These are phyloP conservation scores for Arion vulgaris DNA, from an alignment of 1,140 invertebrate genomes.

Conservation along the genomic window DNA sequence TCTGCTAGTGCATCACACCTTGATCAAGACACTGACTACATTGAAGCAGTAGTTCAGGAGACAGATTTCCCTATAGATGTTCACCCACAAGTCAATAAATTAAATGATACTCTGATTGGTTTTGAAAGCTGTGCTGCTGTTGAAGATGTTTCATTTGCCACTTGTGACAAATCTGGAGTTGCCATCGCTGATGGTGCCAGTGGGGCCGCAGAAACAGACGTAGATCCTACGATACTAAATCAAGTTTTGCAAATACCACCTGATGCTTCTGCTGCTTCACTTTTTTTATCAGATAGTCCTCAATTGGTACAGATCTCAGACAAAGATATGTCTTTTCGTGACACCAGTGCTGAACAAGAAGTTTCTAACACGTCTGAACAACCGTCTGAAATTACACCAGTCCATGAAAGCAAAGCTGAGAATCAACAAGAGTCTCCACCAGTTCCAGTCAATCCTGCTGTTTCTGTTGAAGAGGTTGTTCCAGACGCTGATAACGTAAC, in stretches of 20 bases:
- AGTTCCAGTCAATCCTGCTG: not conserved
- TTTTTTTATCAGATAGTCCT: not conserved
- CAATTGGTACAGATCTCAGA: not conserved
- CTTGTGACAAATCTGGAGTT: not conserved
- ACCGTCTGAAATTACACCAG: not conserved
- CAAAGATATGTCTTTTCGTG: not conserved
- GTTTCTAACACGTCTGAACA: not conserved
- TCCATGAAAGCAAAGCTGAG: not conserved
- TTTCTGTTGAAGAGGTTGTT: not conserved
- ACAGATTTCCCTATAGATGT: not conserved
- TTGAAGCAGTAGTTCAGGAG: not conserved
- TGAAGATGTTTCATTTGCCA: not conserved
- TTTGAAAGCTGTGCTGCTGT: not conserved
- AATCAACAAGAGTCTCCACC: not conserved
- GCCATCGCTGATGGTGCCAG: conserved; percentile 10
- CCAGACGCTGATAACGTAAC: not conserved
- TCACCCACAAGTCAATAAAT: not conserved
- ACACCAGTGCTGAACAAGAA: not conserved
- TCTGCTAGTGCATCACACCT: not conserved
- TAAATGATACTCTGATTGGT: not conserved
- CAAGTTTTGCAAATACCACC: not conserved
- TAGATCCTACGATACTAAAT: not conserved
- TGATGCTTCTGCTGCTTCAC: conserved; percentile 4
- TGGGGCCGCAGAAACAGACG: not conserved
- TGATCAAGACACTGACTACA: not conserved